A percentile compares a stretch with the other conserved stretches of the same genome.
Evolutionary conservation across 2,113 vertebrate species (phyloP).

Genomic region (Ia io): DNA sequence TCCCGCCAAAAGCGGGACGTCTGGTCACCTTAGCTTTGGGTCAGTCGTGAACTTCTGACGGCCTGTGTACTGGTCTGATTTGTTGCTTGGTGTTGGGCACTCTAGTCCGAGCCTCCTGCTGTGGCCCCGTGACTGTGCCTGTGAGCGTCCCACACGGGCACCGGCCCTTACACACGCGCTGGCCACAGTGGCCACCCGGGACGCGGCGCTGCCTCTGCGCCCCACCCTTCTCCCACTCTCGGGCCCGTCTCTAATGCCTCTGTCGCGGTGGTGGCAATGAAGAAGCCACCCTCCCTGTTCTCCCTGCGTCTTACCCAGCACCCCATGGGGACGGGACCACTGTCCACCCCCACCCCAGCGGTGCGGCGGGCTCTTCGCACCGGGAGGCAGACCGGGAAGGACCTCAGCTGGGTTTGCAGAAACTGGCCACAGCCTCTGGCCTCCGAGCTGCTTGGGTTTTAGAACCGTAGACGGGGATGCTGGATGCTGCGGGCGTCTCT

Average conservation of each 20-base stretch:
- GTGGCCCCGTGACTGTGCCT: too few relatives aligned
- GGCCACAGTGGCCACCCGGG: background rate
- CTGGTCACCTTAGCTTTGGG: too few relatives aligned
- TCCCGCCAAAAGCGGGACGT: too few relatives aligned
- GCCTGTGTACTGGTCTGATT: background rate
- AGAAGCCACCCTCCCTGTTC: background rate
- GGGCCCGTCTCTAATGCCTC: background rate
- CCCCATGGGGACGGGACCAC: too few relatives aligned
- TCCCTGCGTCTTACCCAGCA: background rate
- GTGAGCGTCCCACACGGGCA: background rate
- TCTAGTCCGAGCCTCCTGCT: background rate
- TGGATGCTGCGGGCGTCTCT: too few relatives aligned
- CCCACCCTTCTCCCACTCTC: too few relatives aligned
- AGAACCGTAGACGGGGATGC: background rate
- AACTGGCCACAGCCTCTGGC: too few relatives aligned
- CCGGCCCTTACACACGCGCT: too few relatives aligned
- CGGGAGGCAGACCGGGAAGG: background rate
- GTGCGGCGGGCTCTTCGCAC: background rate
- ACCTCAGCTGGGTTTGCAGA: too few relatives aligned
- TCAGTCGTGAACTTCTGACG: background rate
- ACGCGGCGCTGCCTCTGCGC: accelerated
- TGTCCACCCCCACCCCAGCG: accelerated
- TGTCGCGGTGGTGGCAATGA: background rate
- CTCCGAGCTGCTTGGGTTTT: background rate
- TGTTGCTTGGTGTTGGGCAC: background rate